phyloP scores from a whole-genome alignment of 92 coral and sea anemone species.

The Epizoanthus ramosus region DNA sequence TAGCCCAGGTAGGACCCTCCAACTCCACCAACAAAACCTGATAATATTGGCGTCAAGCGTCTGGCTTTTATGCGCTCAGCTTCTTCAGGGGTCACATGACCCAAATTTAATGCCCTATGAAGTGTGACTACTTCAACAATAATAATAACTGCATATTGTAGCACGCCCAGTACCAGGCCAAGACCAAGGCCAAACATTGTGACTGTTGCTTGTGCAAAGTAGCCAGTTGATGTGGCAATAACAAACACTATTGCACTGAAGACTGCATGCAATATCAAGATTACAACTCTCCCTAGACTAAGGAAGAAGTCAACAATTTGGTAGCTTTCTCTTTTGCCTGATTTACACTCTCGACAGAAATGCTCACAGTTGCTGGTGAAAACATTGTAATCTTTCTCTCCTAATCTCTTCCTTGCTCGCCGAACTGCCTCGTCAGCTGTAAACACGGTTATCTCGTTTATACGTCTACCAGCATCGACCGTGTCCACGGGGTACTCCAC shows the following conservation, averaged over 20 bases:
- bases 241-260: conserved; percentile 66
- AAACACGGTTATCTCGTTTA: conserved; percentile 42
- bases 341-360: conserved; percentile 85
- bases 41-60: conserved; percentile 75
- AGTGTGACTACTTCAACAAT: conserved; percentile 62
- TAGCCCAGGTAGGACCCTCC: conserved; percentile 74
- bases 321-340: conserved; percentile 79
- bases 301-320: conserved; percentile 72
- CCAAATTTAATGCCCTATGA: conserved; percentile 68
- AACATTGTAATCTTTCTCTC: conserved; percentile 81
- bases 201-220: conserved; percentile 76
- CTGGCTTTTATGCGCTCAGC: conserved; percentile 90
- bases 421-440: conserved; percentile 70
- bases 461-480: conserved; percentile 28
- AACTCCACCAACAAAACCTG: conserved; percentile 80
- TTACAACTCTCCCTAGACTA: conserved; percentile 58
- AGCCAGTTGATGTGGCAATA: conserved; percentile 72
- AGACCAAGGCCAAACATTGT: conserved; percentile 54
- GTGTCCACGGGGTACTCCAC: conserved; percentile 64
- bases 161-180: conserved; percentile 59
- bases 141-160: conserved; percentile 71
- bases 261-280: conserved; percentile 58
- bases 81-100: conserved; percentile 82
- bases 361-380: conserved; percentile 88
- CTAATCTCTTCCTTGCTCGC: conserved; percentile 75